These are phyloP conservation scores for Cydia pomonella DNA, from an alignment of 1,140 invertebrate genomes.

Conservation along the genomic window DNA sequence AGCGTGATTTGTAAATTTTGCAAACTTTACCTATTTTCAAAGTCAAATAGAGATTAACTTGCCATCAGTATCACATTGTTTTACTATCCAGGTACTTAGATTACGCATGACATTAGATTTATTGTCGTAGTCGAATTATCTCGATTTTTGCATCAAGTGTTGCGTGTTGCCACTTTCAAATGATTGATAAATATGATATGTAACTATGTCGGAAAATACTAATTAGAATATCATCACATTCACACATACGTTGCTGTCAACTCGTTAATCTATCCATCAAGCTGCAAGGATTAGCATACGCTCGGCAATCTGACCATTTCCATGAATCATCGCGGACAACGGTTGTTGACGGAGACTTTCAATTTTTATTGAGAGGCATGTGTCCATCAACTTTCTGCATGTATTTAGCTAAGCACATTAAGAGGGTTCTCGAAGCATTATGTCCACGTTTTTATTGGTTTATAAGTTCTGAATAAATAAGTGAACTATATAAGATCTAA, in stretches of 20 bases:
- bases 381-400: slow-evolving; percentile 15
- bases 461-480: too few relatives aligned
- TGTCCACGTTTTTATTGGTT: neutral
- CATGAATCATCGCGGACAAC: slow-evolving; percentile 19
- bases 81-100: neutral
- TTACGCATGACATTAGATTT: neutral
- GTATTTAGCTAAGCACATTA: neutral
- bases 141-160: neutral
- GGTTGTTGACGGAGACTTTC: slow-evolving; percentile 28
- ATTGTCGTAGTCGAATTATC: neutral
- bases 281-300: slow-evolving; percentile 25
- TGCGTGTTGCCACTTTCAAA: neutral
- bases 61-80: neutral
- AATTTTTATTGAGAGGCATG: slow-evolving; percentile 29
- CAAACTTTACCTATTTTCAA: slow-evolving; percentile 1
- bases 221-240: slow-evolving; percentile 29
- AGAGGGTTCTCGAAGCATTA: neutral
- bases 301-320: slow-evolving; percentile 8
- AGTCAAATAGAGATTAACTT: neutral
- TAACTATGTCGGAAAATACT: slow-evolving; percentile 27
- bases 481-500: too few relatives aligned
- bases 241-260: slow-evolving; percentile 29
- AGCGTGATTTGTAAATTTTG: slow-evolving; percentile 19
- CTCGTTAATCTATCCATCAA: slow-evolving; percentile 16
- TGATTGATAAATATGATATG: slow-evolving; percentile 18